Base-by-base conservation (phyloP, 2,888 invertebrate genomes). In the Melinopterus prodromus region DNA sequence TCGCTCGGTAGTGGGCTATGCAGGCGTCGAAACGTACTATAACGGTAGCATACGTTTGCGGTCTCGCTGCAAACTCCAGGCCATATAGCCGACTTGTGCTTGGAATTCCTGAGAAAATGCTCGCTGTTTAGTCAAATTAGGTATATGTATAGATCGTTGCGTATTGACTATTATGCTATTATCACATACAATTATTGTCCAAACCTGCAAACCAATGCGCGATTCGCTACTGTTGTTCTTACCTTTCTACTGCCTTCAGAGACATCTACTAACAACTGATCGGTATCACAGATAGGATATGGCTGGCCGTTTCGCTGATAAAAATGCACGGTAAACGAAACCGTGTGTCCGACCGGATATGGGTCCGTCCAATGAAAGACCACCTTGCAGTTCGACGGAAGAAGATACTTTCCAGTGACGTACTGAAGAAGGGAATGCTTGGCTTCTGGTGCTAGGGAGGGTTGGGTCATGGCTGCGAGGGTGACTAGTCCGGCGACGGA, bases 231-330 rank as follows among this genome's bases (percentile, higher is more conserved):
- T n/a, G 16, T 72, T 14, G n/a, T 74, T 53, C 36, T 71, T 85
- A 95, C 94, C 91, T 95, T 95, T 85, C 95, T 93, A 72, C 95
- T 94, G 82, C 96, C 96, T 87, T 97, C 96, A 79, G 95, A 94
- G 85, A 98, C 96, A 90, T 96, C 95, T 84, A 98, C 95, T 85
- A 94, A 92, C 84, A 98, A 93, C 88, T 96, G 95, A 90, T 98
- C 98, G 82, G 96, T 96, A 91, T 97, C 97, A 90, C 97, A 97
- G 88, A 98, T 95, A 84, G 97, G 97, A 91, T 98, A 98, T 83
- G 98, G 96, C 88, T 97, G 96, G 35, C 98, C 97, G 89, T 98
- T 98, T 83, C 97, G 94, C 90, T 97, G 97, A 91, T 93, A 97
- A 91, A 97, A 97, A 91, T 95, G 91, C 84, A 98, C 95, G 80